A percentile compares a stretch with the other conserved stretches of the same genome.
Evolutionary conservation across 2,797 vertebrate genomes (phyloP).

Genomic region (Lacerta agilis): DNA sequence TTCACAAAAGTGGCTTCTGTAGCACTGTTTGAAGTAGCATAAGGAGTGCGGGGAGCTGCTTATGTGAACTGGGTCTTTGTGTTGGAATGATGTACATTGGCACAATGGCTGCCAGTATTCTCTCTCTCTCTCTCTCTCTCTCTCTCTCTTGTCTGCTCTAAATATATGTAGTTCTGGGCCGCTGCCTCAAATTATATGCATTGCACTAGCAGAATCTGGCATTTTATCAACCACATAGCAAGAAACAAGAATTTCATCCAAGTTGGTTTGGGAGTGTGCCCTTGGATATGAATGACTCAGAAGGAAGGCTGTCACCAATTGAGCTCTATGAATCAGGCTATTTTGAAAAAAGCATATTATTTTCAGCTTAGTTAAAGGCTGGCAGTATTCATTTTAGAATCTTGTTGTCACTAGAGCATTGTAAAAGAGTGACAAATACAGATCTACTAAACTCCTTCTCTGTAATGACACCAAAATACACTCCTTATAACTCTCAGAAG

Average conservation of each 20-base stretch:
- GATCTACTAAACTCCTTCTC: background rate
- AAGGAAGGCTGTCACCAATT: background rate
- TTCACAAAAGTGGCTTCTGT: background rate
- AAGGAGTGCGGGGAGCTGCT: background rate
- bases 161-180: background rate
- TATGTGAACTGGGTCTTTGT: slow-evolving; percentile 16
- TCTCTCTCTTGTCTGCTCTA: background rate
- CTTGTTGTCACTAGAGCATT: slow-evolving; percentile 3
- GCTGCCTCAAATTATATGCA: background rate
- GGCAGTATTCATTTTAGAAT: slow-evolving; percentile 27
- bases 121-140: background rate
- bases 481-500: background rate
- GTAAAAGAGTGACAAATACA: background rate
- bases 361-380: background rate
- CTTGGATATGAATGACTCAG: background rate
- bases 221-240: background rate
- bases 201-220: background rate
- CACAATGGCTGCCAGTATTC: background rate
- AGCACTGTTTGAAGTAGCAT: background rate
- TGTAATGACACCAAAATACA: background rate
- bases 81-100: background rate
- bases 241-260: background rate
- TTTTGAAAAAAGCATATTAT: background rate
- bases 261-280: background rate
- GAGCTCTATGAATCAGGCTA: background rate